phyloP scores from a whole-genome alignment of 2,797 vertebrate genomes.

The Eulemur coronatus region DNA sequence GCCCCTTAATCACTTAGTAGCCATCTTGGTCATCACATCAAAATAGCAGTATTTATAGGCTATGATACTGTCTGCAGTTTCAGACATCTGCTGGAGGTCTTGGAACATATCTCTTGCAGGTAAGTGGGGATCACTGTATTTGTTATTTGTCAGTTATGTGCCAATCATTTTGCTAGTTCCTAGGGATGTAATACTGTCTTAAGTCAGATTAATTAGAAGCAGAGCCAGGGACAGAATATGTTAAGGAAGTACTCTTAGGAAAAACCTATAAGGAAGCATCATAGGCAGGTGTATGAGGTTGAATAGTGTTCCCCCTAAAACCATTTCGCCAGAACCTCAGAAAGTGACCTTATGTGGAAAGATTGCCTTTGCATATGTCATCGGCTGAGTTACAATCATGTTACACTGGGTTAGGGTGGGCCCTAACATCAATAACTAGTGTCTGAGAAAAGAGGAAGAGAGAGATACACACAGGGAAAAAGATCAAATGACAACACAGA shows the following conservation, averaged over 20 bases:
- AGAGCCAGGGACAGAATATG: not conserved
- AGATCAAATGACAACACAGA: not conserved
- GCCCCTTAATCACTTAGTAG: not conserved
- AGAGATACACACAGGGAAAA: not conserved
- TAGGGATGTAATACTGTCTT: not conserved
- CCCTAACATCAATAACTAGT: not conserved
- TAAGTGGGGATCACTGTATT: not conserved
- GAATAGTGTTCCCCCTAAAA: not conserved
- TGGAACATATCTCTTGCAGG: not conserved
- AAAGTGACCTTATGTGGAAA: not conserved
- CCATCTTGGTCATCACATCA: not conserved
- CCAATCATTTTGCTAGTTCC: not conserved
- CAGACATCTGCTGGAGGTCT: not conserved
- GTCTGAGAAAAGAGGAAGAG: not conserved
- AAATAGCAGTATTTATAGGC: not conserved
- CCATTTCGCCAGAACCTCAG: rapidly evolving
- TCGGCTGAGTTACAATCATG: not conserved
- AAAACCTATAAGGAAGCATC: not conserved
- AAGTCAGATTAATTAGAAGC: not conserved
- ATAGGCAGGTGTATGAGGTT: not conserved
- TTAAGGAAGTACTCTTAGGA: not conserved
- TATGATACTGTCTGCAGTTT: not conserved
- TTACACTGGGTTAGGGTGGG: not conserved
- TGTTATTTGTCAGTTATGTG: not conserved
- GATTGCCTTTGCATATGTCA: not conserved